phyloP scores from a whole-genome alignment of 2,888 invertebrate species.

The Nymphalis urticae region DNA sequence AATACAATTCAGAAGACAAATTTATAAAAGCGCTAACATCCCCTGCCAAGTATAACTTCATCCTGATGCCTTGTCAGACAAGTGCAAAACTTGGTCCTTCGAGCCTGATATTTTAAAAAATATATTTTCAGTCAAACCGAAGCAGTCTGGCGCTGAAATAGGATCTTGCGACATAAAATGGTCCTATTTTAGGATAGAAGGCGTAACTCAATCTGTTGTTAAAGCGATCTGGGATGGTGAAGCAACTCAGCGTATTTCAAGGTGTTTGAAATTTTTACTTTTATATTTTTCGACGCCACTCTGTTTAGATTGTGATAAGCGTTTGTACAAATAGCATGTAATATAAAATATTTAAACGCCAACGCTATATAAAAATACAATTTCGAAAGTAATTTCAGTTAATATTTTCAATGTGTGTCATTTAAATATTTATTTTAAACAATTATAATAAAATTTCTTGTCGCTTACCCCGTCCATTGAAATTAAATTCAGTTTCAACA shows the following conservation, averaged over 20 bases:
- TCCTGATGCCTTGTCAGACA: conserved; percentile 29
- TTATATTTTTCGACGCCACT: not conserved
- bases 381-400: not conserved
- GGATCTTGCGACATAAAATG: conserved; percentile 21
- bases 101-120: conserved; percentile 30
- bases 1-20: conserved; percentile 8
- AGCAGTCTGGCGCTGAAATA: conserved; percentile 25
- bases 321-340: too few relatives aligned
- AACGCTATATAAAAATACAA: not conserved
- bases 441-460: not conserved
- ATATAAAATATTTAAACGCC: not conserved
- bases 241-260: conserved; percentile 1
- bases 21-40: conserved; percentile 11
- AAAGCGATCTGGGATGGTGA: conserved; percentile 21
- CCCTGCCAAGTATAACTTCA: conserved; percentile 20
- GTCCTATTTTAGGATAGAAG: conserved; percentile 23
- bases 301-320: not conserved
- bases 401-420: too few relatives aligned
- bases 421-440: not conserved
- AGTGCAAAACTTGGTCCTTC: conserved; percentile 31
- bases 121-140: conserved; percentile 20
- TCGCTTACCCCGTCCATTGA: conserved; percentile 1
- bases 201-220: conserved; percentile 30
- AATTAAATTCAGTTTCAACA: not conserved
- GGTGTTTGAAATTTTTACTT: conserved; percentile 5